Conservation (phyloP, 1,140 invertebrate genomes). For the Pseudachorutes palmiensis region DNA sequence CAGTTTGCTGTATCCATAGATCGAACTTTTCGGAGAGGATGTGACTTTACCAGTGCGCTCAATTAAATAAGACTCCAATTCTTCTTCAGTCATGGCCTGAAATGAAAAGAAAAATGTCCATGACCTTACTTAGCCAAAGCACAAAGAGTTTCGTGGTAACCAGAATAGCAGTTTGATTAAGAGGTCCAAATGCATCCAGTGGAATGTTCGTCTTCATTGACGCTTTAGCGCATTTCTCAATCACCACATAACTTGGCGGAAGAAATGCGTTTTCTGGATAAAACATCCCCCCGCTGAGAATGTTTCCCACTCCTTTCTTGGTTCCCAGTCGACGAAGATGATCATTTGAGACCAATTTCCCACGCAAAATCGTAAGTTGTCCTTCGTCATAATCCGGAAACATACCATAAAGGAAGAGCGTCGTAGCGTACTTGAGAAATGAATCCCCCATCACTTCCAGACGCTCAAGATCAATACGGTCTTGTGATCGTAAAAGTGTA, state of each 20-base stretch:
- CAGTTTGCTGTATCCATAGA: conserved; percentile 16
- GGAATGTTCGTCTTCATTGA: background rate
- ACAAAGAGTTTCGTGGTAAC: too few relatives aligned
- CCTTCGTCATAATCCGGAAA: conserved; percentile 26
- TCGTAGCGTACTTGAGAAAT: conserved; percentile 24
- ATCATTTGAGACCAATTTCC: conserved; percentile 23
- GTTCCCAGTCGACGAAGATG: conserved; percentile 18
- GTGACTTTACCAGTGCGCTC: too few relatives aligned
- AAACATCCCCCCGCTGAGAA: conserved; percentile 26
- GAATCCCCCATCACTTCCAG: conserved; percentile 37
- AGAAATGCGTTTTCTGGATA: conserved; percentile 22
- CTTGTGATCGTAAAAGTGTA: conserved; percentile 21
- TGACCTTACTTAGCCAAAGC: too few relatives aligned
- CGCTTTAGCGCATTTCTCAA: background rate
- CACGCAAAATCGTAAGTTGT: conserved; percentile 20
- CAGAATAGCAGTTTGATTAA: conserved; percentile 8
- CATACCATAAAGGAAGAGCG: conserved; percentile 14
- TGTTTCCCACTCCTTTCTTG: conserved; percentile 17
- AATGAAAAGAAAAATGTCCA: too few relatives aligned
- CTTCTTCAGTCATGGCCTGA: too few relatives aligned
- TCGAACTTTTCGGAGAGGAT: background rate
- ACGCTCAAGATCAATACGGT: conserved; percentile 22
- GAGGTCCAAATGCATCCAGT: conserved; percentile 10
- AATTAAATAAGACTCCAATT: too few relatives aligned
- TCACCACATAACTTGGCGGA: conserved; percentile 11